These are phyloP conservation scores for Nephotettix cincticeps DNA, from an alignment of 1,140 invertebrate species.

Conservation along the genomic window DNA sequence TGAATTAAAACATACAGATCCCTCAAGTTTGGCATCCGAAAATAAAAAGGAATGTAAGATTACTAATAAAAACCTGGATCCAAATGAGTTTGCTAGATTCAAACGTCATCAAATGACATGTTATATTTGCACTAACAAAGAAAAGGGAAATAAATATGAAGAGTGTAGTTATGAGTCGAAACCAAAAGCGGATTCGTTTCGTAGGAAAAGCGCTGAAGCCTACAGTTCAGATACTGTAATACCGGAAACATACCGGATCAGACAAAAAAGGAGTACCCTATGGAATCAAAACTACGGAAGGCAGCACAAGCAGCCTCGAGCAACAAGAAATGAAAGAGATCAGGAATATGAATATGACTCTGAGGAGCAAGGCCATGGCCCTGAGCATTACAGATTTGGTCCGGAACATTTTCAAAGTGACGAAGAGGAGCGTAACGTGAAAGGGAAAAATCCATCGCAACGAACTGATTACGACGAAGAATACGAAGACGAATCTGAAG, in stretches of 20 bases:
- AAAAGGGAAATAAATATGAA: slow-evolving; percentile 50
- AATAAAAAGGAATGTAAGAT: slow-evolving; percentile 21
- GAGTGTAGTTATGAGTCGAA: slow-evolving; percentile 50
- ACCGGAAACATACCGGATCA: neutral
- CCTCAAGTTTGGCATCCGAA: neutral
- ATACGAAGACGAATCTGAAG: slow-evolving; percentile 40
- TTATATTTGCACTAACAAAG: slow-evolving; percentile 53
- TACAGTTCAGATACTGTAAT: slow-evolving; percentile 1
- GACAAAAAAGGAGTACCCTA: too few species aligned
- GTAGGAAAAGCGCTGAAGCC: slow-evolving; percentile 18
- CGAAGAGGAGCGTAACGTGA: slow-evolving; percentile 38
- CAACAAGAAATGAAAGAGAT: slow-evolving; percentile 26
- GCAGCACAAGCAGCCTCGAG: too few species aligned
- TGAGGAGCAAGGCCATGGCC: slow-evolving; percentile 25
- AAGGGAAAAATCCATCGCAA: neutral
- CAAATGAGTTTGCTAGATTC: slow-evolving; percentile 11
- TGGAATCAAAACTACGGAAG: too few species aligned
- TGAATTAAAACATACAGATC: neutral
- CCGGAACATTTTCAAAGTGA: slow-evolving; percentile 34
- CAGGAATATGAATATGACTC: slow-evolving; percentile 33
- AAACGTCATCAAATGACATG: slow-evolving; percentile 49
- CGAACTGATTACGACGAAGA: slow-evolving; percentile 35
- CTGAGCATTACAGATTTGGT: slow-evolving; percentile 31
- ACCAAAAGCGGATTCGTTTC: slow-evolving; percentile 40
- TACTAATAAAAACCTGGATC: slow-evolving; percentile 20